These are phyloP conservation scores for Thinocorus orbignyianus DNA, from an alignment of 2,113 vertebrate species.

Conservation along the genomic window DNA sequence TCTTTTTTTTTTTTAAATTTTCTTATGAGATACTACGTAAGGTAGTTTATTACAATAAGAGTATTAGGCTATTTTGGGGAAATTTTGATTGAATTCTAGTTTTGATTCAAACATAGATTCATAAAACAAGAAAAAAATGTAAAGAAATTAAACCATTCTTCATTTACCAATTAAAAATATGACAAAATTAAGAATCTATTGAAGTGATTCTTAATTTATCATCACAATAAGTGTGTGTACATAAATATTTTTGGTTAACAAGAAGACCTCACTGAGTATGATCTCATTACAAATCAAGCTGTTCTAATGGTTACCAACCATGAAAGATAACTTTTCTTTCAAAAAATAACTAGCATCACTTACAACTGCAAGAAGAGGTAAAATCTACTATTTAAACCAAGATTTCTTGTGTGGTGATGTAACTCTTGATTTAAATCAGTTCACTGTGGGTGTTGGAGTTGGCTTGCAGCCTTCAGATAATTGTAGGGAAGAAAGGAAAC, in stretches of 20 bases:
- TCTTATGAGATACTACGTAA: neutral
- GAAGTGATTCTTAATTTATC: neutral
- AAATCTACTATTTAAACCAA: constrained; percentile 31
- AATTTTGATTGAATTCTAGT: neutral
- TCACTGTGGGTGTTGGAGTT: constrained; percentile 9
- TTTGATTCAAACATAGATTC: neutral
- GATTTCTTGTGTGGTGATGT: constrained; percentile 21
- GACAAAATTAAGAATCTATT: constrained; percentile 19
- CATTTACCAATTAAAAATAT: constrained; percentile 14
- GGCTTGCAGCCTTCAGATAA: constrained; percentile 44
- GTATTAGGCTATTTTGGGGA: neutral
- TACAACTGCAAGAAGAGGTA: neutral
- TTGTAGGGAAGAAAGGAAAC: constrained; percentile 35
- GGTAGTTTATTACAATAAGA: neutral
- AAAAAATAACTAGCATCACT: neutral
- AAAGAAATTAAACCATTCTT: neutral
- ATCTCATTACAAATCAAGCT: neutral
- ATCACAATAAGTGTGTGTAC: neutral
- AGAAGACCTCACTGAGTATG: neutral
- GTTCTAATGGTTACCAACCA: neutral
- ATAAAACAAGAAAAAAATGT: neutral
- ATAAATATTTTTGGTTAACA: neutral
- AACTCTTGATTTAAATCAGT: constrained; percentile 31
- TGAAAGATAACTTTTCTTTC: neutral
- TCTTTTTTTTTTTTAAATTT: neutral